phyloP scores from a whole-genome alignment of 1,140 invertebrate species.

The Leptopilina clavipes region DNA sequence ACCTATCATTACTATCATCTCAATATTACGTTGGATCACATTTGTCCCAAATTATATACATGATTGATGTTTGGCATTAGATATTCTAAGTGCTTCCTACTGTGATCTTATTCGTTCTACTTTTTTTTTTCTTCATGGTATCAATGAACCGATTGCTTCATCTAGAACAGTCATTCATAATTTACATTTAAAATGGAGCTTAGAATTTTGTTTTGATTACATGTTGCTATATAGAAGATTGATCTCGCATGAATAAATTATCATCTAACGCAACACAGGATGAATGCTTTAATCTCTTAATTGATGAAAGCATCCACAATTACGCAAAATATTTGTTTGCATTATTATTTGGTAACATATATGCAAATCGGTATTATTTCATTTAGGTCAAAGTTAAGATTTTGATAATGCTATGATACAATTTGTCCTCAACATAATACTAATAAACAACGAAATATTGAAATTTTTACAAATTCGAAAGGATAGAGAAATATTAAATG shows the following conservation, averaged over 20 bases:
- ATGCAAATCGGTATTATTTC: no score
- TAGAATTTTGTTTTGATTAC: conserved; percentile 7
- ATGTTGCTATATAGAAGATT: neutral
- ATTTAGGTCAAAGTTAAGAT: no score
- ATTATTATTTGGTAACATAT: no score
- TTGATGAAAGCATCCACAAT: no score
- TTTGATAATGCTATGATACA: no score
- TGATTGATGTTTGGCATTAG: conserved; percentile 25
- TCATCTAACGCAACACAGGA: neutral
- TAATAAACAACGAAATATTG: no score
- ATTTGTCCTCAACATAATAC: no score
- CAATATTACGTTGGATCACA: conserved; percentile 1
- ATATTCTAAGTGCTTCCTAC: conserved; percentile 21
- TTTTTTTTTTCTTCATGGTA: neutral
- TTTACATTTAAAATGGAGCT: neutral
- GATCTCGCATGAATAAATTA: neutral
- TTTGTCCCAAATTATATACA: conserved; percentile 11
- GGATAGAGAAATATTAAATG: no score
- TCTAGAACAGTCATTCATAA: neutral
- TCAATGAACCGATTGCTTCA: conserved; percentile 6
- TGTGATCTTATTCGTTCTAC: neutral
- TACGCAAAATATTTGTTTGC: no score
- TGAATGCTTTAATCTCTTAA: no score
- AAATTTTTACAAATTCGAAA: no score
- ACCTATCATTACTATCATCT: conserved; percentile 25